Evolutionary conservation across 35 echinoderm and acorn worm genomes (phyloP).

Genomic region (Apostichopus japonicus): DNA sequence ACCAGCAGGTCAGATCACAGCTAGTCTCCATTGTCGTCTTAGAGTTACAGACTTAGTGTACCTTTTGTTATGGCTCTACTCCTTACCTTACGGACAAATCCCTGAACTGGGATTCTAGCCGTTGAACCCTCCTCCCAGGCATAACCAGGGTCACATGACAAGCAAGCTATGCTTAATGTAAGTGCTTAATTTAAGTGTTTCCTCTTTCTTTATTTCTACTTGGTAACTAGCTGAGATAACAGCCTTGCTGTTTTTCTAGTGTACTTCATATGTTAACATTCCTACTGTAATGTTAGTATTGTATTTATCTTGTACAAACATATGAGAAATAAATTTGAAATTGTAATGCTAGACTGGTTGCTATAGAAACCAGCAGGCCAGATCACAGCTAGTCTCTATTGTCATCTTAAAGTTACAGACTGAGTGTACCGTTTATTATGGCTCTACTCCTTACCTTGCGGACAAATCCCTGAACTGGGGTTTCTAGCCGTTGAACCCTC

Average conservation of each 20-base stretch:
- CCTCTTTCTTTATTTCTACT: conserved; percentile 19
- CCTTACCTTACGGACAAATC: conserved; percentile 83
- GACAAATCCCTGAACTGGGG: conserved; percentile 76
- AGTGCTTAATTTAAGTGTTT: neutral
- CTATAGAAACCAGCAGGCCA: conserved; percentile 91
- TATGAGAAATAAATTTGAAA: no score
- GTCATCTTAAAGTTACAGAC: neutral
- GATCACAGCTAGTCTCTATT: conserved; percentile 51
- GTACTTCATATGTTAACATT: no score
- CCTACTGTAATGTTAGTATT: conserved; percentile 4
- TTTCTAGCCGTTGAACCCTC: conserved; percentile 76
- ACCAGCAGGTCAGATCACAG: conserved; percentile 89
- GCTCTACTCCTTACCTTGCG: conserved; percentile 69
- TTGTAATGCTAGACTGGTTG: conserved; percentile 66
- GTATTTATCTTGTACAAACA: neutral
- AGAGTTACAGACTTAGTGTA: no score
- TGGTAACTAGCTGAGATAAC: no score
- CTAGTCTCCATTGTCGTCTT: no score
- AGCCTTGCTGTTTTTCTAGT: no score
- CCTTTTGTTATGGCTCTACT: no score
- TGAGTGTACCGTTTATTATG: no score
- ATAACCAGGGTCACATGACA: conserved; percentile 84
- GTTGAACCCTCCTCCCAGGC: conserved; percentile 82
- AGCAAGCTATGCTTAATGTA: conserved; percentile 43
- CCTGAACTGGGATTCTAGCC: conserved; percentile 72